Evolutionary conservation across 2,113 vertebrate species (phyloP).

Genomic region (Taxidea taxus): DNA sequence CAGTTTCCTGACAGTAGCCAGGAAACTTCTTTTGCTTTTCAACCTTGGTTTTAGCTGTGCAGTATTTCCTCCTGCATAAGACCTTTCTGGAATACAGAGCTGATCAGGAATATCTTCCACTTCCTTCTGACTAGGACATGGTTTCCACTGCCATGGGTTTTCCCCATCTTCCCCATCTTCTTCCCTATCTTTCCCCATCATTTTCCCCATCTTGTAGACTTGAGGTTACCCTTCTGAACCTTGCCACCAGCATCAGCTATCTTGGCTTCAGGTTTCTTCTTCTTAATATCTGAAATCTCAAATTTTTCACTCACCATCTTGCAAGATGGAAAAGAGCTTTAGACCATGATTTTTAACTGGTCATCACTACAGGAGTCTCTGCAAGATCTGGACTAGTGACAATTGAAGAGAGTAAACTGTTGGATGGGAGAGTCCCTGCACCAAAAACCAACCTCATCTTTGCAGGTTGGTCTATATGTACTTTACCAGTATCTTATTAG

Average conservation of each 20-base stretch:
- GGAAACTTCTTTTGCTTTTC: neutral
- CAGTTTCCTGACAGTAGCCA: neutral
- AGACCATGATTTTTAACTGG: neutral
- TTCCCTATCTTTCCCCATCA: too few relatives aligned
- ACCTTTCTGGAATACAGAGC: neutral
- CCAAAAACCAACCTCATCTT: neutral
- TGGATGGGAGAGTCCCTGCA: fast-evolving
- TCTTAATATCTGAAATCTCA: neutral
- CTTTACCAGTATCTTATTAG: neutral
- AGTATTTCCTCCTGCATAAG: neutral
- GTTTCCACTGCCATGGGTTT: neutral
- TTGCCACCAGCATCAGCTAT: neutral
- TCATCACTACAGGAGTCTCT: neutral
- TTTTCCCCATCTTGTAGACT: too few relatives aligned
- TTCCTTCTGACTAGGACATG: neutral
- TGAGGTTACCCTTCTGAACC: neutral
- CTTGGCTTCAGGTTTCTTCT: neutral
- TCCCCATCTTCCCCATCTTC: neutral
- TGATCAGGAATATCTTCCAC: neutral
- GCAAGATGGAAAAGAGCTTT: neutral
- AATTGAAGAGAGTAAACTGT: neutral
- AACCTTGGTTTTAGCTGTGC: neutral
- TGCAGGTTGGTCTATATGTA: neutral
- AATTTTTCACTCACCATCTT: neutral
- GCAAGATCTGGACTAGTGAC: neutral